Base-by-base conservation (phyloP, 2,888 invertebrate species). In the Pyrocoelia pectoralis region DNA sequence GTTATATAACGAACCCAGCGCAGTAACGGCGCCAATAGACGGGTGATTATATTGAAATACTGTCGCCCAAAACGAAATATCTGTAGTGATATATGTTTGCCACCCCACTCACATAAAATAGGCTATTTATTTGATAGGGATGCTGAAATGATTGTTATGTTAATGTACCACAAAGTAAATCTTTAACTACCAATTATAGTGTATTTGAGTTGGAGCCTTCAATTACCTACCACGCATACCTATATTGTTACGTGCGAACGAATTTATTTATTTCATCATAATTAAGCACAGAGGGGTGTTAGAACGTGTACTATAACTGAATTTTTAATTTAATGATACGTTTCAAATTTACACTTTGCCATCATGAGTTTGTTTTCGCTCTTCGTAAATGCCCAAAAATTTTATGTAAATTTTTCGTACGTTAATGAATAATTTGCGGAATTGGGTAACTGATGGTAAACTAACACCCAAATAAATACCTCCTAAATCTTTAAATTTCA, bases 21-120 rank as follows among this genome's bases (percentile, higher is more conserved):
- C 70, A 71, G 69, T 68, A 73, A 73, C 73, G 70, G 71, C 69
- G 70, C 70, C 73, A 73, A 73, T 74, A 72, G 70, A 69, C 66
- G 70, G 74, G 77, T 75, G 76, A 78, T 78, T 77, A 78, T 77
- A 75, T 77, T 77, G 77, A 77, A 78, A 77, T 78, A 76, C 72
- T 76, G 77, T 74, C 74, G 76, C 73, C 72, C 73, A 73, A 72
- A 76, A 73, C 73, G 69, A 67, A 72, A 74, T 73, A 72, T 73
- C 72, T 68, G 60, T 61, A 56, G 67, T 74, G 75, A 75, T 75
- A 74, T 75, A 74, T 73, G 69, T 65, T 59, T 64, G 69, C 68
- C 71, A 72, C 70, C 73, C 70, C 69, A 69, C 67, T 66, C 72
- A 65, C 70, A 70, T 70, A 69, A 73, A 75, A 73, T 68, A 69